Conservation (phyloP, 1,140 invertebrate genomes). For the Odontomachus brunneus region DNA sequence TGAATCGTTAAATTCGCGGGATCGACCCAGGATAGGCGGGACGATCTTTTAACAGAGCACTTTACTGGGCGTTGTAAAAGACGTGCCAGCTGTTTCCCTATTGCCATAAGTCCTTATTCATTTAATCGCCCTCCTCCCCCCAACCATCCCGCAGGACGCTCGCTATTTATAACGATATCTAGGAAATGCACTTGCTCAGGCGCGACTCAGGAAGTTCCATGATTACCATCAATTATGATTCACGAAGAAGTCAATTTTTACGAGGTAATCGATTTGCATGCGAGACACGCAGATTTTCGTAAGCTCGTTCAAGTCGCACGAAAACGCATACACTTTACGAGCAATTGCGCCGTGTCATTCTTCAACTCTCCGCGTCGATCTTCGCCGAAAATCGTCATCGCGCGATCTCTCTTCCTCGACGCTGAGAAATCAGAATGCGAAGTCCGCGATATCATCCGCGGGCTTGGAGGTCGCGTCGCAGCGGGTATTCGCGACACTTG, state of each 20-base stretch:
- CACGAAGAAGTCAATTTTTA: conserved; percentile 36
- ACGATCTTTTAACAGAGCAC: conserved; percentile 62
- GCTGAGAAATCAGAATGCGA: too few species aligned
- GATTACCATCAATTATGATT: conserved; percentile 35
- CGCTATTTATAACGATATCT: conserved; percentile 61
- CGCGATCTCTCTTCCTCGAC: too few species aligned
- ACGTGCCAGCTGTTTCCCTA: conserved; percentile 55
- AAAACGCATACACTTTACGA: too few species aligned
- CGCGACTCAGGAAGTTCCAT: conserved; percentile 55
- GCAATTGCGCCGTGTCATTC: too few species aligned
- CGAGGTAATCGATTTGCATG: conserved; percentile 26
- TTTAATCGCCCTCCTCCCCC: conserved; percentile 57
- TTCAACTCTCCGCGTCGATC: too few species aligned
- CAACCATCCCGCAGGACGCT: not conserved
- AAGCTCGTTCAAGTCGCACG: not conserved
- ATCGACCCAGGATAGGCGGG: conserved; percentile 25
- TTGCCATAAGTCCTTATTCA: conserved; percentile 62
- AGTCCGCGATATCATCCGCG: not conserved
- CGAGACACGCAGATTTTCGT: not conserved
- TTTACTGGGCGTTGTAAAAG: conserved; percentile 69
- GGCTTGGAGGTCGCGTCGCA: too few species aligned
- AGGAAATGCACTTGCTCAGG: conserved; percentile 56
- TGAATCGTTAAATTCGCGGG: conserved; percentile 69
- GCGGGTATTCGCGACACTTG: not conserved
- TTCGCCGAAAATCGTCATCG: too few species aligned